Base-by-base conservation (phyloP, 1,140 invertebrate species). In the Rhyacophila brunnea region DNA sequence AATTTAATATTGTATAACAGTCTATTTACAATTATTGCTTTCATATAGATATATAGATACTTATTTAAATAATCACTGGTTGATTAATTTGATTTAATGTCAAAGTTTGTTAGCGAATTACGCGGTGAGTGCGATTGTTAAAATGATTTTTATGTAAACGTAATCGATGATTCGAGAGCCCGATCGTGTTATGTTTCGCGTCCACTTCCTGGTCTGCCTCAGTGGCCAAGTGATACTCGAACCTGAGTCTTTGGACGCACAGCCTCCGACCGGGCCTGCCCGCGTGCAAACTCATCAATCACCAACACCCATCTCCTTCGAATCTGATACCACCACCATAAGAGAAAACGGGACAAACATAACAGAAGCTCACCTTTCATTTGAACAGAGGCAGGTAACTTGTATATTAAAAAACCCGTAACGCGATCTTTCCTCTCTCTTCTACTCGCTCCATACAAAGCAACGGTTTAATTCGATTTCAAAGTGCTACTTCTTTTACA, bases 311-410 rank as follows among this genome's bases (percentile, higher is more conserved):
- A 18, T 63, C 56, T 40, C 61, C 6, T 40, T 58, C 51, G 6
- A 1, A 19, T 9, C 4, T 20, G 11, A 18, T n/a, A 1, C n/a
- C 4, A 7, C 11, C 11, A 6, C 13, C 18, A 14, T 6, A 36
- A 6, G 35, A 11, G 35, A 57, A 13, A 47, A 45, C n/a, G 34
- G 35, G 45, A 56, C 28, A 35, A 34, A 23, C 4, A 18, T 42
- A 20, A 23, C 45, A 56, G 53, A 62, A 57, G 60, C 60, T 58
- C 55, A 14, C 54, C 50, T 62, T 47, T 58, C 60, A 55, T 62
- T 62, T 53, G 60, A 54, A 58, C 60, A 58, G 54, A 62, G 44
- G 60, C 55, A 51, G 60, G 50, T 58, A 58, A 54, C 34, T 56
- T 56, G 32, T 38, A 47, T 23, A 47, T 20, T 48, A 7, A 35